Evolutionary conservation across 2,797 vertebrate species (phyloP).

Genomic region (Yasuhikotakia modesta): DNA sequence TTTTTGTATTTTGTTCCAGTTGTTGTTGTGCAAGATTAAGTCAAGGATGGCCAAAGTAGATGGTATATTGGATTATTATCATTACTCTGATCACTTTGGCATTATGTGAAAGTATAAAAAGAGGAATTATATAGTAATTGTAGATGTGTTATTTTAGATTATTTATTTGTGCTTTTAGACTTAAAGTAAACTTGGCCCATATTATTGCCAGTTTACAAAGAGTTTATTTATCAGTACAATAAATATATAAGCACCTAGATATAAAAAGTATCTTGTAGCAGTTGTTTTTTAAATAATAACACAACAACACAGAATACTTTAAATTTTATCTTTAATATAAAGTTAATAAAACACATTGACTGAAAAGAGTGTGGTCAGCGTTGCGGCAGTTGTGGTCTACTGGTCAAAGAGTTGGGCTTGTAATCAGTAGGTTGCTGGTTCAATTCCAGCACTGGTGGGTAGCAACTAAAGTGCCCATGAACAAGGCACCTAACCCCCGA

Average conservation of each 20-base stretch:
- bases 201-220: conserved; percentile 15
- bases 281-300: conserved; percentile 14
- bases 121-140: neutral
- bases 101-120: neutral
- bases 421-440: no score
- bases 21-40: no score
- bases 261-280: conserved; percentile 27
- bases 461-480: no score
- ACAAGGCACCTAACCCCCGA: no score
- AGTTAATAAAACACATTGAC: conserved; percentile 9
- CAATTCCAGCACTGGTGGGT: no score
- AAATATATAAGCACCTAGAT: conserved; percentile 42
- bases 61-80: no score
- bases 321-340: conserved; percentile 6
- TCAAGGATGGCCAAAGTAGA: no score
- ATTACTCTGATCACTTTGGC: no score
- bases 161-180: conserved; percentile 16
- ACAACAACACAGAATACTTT: neutral
- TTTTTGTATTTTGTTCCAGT: no score
- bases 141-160: conserved; percentile 26
- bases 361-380: no score
- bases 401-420: no score
- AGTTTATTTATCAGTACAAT: conserved; percentile 31
- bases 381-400: no score
- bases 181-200: conserved; percentile 2